Base-by-base conservation (phyloP, 2,797 vertebrate genomes). In the Oceanodroma leucorhoa region DNA sequence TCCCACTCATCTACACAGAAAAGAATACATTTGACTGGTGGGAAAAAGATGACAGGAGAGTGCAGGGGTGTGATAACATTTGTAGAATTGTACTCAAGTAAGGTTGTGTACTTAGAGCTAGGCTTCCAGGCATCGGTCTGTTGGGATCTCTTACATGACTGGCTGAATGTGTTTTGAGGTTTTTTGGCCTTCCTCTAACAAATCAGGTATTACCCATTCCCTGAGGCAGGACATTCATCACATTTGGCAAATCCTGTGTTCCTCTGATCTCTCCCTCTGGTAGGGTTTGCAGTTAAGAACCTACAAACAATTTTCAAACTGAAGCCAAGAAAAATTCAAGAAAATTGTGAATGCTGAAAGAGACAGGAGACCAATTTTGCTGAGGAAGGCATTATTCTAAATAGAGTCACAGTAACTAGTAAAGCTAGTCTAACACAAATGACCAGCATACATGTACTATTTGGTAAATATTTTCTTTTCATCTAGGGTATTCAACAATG, bases 261-360 rank as follows among this genome's bases (percentile, higher is more conserved):
- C 27, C 55, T 88, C 71, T 95, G 87, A 95, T 85, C 69, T 94
- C 66, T 87, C 57, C 75, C 75, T 87, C 67, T 90, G 67, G 83
- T 60, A 76, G 19, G 26, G 29, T 90, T 80, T 91, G 45, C 45
- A 95, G 60, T 95, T 92, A 94, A 95, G 83, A 92, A 85, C 21
- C 14, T 48, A 87, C 34, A 95, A 92, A 89, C 26, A 75, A 67
- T 83, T 90, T 89, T 81, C 55, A 78, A 83, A 60, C 19, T 54
- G 50, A 60, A 43, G 53, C 67, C 71, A 92, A 92, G 64, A 83
- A 90, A 92, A 94, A 83, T 14, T 79, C 55, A 93, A 94, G 81
- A 83, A 93, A 89, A 65, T 11, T 0, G 43, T 43, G 61, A 85
- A 61, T 64, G n/a, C 14, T 67, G 51, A 84, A 94, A 86, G 29